Evolutionary conservation across 2,797 vertebrate genomes (phyloP).

Genomic region (Urocyon cinereoargenteus): DNA sequence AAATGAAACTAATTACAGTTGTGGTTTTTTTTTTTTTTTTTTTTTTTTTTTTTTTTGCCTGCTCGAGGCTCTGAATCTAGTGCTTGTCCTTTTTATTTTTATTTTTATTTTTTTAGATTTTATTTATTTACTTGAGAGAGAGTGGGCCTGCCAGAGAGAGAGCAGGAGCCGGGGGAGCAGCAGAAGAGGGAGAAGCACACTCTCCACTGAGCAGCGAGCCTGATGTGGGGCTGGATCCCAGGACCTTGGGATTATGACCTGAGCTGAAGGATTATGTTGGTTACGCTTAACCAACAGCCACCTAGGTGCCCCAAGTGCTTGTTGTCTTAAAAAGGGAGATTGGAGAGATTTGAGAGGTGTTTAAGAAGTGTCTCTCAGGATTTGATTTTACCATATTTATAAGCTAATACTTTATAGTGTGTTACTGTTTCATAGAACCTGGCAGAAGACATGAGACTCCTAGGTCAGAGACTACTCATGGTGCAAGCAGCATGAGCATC

Average conservation of each 20-base stretch:
- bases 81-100: background rate
- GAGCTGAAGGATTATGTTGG: too few species aligned
- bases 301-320: background rate
- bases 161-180: too few species aligned
- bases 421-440: background rate
- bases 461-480: background rate
- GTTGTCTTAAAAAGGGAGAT: slow-evolving; percentile 6
- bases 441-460: background rate
- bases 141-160: too few species aligned
- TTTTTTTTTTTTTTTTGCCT: background rate
- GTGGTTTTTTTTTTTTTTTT: too few species aligned
- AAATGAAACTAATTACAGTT: background rate
- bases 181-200: too few species aligned
- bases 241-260: too few species aligned
- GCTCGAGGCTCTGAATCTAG: background rate
- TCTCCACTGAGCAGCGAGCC: too few species aligned
- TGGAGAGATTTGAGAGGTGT: background rate
- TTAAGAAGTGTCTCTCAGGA: background rate
- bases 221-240: too few species aligned
- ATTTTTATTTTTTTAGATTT: too few species aligned
- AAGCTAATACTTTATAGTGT: background rate
- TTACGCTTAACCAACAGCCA: too few species aligned
- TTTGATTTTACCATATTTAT: slow-evolving; percentile 34
- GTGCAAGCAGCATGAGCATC: background rate
- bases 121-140: too few species aligned